phyloP scores from a whole-genome alignment of 2,113 vertebrate species.

The Eclectus roratus region DNA sequence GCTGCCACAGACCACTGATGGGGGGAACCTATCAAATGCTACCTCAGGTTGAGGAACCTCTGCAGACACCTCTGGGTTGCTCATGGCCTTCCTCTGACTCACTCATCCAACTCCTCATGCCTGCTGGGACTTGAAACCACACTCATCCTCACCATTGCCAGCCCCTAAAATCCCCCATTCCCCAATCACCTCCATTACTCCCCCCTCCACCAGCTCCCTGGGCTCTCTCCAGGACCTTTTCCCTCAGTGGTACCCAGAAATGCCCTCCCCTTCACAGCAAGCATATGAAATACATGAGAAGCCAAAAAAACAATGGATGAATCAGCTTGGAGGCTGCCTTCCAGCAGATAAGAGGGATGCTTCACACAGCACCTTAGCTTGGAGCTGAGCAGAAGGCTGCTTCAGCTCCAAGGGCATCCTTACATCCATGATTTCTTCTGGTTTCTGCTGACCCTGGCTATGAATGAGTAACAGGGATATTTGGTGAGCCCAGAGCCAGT shows the following conservation, averaged over 20 bases:
- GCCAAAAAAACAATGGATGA: background rate
- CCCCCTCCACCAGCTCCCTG: background rate
- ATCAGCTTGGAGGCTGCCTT: background rate
- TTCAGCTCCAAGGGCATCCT: background rate
- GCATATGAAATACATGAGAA: background rate
- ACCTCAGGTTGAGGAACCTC: background rate
- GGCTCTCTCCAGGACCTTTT: background rate
- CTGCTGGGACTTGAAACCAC: background rate
- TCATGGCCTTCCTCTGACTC: background rate
- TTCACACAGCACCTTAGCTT: background rate
- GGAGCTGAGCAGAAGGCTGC: background rate
- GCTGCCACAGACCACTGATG: background rate
- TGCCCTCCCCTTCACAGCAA: background rate
- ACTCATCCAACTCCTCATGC: fast-evolving
- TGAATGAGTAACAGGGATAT: background rate
- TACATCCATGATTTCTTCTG: background rate
- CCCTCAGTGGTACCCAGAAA: background rate
- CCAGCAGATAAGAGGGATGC: background rate
- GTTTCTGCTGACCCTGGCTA: background rate
- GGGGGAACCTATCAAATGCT: background rate
- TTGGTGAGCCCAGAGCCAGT: background rate
- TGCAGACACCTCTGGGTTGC: background rate
- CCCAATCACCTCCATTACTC: background rate
- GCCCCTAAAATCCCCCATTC: background rate
- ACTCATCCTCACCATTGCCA: background rate